phyloP scores from a whole-genome alignment of 2,113 vertebrate species.

The Lathamus discolor region DNA sequence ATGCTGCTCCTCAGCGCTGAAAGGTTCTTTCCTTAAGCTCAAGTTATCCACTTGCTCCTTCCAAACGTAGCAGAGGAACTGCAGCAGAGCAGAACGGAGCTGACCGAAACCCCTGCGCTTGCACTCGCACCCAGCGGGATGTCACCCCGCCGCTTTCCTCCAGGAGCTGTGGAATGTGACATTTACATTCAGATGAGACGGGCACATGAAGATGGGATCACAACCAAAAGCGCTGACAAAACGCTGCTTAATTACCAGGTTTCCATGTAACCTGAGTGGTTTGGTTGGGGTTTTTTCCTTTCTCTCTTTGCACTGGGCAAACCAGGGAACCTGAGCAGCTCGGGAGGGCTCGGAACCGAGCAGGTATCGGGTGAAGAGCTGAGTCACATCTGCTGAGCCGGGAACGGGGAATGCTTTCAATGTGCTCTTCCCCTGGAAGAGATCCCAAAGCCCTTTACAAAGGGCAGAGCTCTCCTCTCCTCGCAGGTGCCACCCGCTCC shows the following conservation, averaged over 20 bases:
- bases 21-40: background rate
- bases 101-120: background rate
- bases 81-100: background rate
- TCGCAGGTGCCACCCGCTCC: background rate
- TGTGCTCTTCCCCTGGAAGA: background rate
- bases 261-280: background rate
- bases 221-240: slow-evolving; percentile 26
- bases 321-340: background rate
- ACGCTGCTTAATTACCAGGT: slow-evolving; percentile 10
- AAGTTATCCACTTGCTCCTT: background rate
- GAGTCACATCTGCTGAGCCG: accelerated
- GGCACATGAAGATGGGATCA: slow-evolving; percentile 28
- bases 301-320: background rate
- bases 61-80: background rate
- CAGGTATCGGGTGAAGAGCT: background rate
- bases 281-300: no score
- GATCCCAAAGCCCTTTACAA: background rate
- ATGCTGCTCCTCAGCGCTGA: background rate
- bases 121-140: background rate
- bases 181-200: slow-evolving; percentile 45
- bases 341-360: accelerated
- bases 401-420: background rate
- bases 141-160: background rate
- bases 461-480: background rate
- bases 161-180: slow-evolving; percentile 17